These are phyloP conservation scores for Prionchulus punctatus DNA, from an alignment of 2,888 invertebrate species.

Conservation along the genomic window DNA sequence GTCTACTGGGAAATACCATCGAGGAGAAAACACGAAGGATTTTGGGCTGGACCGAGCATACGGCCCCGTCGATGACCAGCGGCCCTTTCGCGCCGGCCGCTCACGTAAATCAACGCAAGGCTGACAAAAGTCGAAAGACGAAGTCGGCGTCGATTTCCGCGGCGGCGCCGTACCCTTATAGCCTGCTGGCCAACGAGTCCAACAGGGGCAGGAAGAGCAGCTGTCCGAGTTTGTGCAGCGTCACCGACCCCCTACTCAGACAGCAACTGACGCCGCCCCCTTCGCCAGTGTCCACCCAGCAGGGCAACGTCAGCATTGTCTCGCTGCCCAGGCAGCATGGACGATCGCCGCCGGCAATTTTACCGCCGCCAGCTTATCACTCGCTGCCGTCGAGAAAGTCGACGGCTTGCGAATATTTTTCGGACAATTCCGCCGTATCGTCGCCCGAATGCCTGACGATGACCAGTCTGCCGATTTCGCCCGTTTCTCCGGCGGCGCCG, in stretches of 20 bases:
- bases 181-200: background rate
- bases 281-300: background rate
- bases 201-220: background rate
- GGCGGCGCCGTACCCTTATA: background rate
- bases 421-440: background rate
- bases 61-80: background rate
- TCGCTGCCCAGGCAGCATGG: background rate
- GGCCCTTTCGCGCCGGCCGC: too few species aligned
- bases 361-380: background rate
- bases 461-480: constrained; percentile 4
- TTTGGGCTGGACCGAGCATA: constrained; percentile 7
- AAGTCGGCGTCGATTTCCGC: background rate
- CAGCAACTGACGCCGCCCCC: constrained; percentile 5
- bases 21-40: constrained; percentile 9
- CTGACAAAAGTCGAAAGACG: background rate
- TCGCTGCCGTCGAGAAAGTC: background rate
- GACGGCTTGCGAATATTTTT: background rate
- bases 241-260: background rate
- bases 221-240: background rate
- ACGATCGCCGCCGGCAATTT: too few species aligned
- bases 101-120: too few species aligned
- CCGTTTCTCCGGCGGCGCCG: constrained; percentile 3
- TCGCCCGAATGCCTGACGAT: background rate
- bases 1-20: constrained; percentile 8
- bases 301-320: background rate